These are phyloP conservation scores for Rhyzopertha dominica DNA, from an alignment of 1,140 invertebrate genomes.

Conservation along the genomic window DNA sequence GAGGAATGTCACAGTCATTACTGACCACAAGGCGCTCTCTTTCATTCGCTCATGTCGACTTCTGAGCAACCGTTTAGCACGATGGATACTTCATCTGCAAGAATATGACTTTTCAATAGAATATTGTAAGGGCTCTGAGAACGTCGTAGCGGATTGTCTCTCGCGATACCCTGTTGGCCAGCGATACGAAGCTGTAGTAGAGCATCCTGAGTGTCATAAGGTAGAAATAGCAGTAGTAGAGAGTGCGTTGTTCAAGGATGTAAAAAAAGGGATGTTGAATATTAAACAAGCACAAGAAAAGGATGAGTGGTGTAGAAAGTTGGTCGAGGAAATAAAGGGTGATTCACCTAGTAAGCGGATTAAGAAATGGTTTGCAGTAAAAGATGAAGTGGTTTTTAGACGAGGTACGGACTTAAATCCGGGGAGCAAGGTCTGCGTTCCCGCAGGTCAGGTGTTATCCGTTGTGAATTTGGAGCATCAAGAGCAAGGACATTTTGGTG, in stretches of 20 bases:
- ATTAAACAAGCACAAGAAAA: not conserved
- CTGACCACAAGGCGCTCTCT: slow-evolving; percentile 8
- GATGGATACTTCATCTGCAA: slow-evolving; percentile 7
- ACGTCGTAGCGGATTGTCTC: slow-evolving; percentile 6
- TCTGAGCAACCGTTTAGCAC: not conserved
- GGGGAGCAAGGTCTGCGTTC: slow-evolving; percentile 6
- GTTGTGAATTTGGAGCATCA: not conserved
- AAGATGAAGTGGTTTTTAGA: slow-evolving; percentile 1
- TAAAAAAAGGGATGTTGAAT: not conserved
- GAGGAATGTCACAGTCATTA: slow-evolving; percentile 2
- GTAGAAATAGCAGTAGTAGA: not conserved
- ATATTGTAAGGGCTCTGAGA: slow-evolving; percentile 8
- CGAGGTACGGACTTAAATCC: not conserved
- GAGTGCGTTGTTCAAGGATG: not conserved
- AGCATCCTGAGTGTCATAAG: not conserved
- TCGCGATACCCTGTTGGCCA: slow-evolving; percentile 5
- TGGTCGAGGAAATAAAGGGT: not conserved
- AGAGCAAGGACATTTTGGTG: slow-evolving; percentile 9
- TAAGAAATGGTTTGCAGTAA: slow-evolving; percentile 2
- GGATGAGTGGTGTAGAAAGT: not conserved
- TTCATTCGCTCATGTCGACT: slow-evolving; percentile 2
- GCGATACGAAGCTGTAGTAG: not conserved
- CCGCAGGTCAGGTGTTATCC: not conserved
- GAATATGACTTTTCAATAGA: slow-evolving; percentile 4
- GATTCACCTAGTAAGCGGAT: not conserved